Conservation (phyloP, 2,888 invertebrate species). For the Dynastes grantii region DNA sequence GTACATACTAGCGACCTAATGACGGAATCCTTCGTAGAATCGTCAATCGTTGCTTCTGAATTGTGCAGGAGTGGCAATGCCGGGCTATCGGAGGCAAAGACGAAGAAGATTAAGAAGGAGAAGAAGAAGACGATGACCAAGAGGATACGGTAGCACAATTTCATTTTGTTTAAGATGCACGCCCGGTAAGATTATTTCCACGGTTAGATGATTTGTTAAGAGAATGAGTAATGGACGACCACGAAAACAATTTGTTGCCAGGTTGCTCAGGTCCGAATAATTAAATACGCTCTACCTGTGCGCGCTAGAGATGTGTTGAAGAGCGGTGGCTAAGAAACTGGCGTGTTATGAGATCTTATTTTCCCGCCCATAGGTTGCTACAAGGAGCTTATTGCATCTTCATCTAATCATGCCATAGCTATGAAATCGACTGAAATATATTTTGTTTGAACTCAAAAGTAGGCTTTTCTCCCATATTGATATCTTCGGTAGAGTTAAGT, state of each 20-base stretch:
- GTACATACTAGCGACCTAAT: not conserved
- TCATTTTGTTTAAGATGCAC: constrained; percentile 62
- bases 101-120: not conserved
- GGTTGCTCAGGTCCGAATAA: constrained; percentile 57
- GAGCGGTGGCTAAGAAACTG: not conserved
- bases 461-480: too few species aligned
- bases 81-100: not conserved
- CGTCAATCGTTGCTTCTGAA: constrained; percentile 2
- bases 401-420: too few species aligned
- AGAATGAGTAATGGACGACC: constrained; percentile 65
- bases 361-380: constrained; percentile 3
- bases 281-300: constrained; percentile 57
- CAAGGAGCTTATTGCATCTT: too few species aligned
- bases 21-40: constrained; percentile 26
- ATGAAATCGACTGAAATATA: too few species aligned
- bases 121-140: constrained; percentile 38
- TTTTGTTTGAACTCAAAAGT: too few species aligned
- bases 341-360: constrained; percentile 8
- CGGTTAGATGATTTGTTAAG: constrained; percentile 65
- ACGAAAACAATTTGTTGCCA: constrained; percentile 63
- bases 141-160: constrained; percentile 59
- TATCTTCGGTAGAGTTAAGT: too few species aligned
- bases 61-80: not conserved
- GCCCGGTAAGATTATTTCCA: constrained; percentile 61
- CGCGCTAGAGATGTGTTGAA: constrained; percentile 3